Base-by-base conservation (phyloP, 1,140 invertebrate species). In the Philaenus spumarius region DNA sequence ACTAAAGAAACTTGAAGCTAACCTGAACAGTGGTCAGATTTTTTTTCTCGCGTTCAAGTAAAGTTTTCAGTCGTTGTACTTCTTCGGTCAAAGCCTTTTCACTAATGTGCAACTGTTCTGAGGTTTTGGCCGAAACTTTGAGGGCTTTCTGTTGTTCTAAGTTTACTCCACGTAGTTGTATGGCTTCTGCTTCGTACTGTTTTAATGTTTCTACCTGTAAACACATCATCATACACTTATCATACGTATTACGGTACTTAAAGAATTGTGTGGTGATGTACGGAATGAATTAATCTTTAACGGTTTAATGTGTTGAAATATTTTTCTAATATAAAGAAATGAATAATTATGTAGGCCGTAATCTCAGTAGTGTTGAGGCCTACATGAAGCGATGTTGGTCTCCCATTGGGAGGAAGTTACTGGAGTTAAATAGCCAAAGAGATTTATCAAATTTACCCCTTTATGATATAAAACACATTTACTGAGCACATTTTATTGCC, bases 141-240 rank as follows among this genome's bases (percentile, higher is more conserved):
- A 84, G 71, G 12, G 78, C 74, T 59, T 75, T 72, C 63, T 80
- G 75, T 65, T 83, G 81, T 61, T 84, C 81, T 56, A 72, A 68
- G 19, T 78, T 81, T 17, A 82, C 67, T 26, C 76, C 78, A 52
- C 80, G 69, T 1, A 84, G 68, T 60, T 81, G 77, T 35, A 72
- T 73, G 17, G 81, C 72, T 70, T 84, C 82, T 0, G 73, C 73
- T 73, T 83, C 79, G 64, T 75, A 80, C 6, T 75, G 70, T 68
- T 79, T 81, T 59, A 83, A 68, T 54, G 76, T 72, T 60, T 75
- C 71, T 20, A 78, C 68, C 75, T 78, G 56, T 47, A 58, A 52
- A 45, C 12, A 51, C 3, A 30, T 30, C 9, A 30, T 30, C 9
- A n/a, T n/a, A n/a, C n/a, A n/a, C n/a, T n/a, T n/a, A n/a, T n/a